Evolutionary conservation across 92 coral and sea anemone genomes (phyloP).

Genomic region (Blastomussa wellsi): DNA sequence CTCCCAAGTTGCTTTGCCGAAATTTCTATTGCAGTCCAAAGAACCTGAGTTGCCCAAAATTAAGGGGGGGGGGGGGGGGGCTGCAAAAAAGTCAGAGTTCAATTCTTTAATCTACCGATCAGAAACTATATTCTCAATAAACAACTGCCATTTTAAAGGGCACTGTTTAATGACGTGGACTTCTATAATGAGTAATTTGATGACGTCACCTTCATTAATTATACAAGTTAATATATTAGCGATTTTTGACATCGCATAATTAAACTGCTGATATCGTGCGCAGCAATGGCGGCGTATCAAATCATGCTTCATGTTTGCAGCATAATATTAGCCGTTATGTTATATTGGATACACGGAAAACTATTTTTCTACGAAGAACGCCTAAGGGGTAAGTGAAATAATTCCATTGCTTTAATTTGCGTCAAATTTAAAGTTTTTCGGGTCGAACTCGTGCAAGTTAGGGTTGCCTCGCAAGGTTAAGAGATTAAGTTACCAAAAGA

Average conservation of each 20-base stretch:
- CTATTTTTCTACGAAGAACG: neutral
- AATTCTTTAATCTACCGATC: neutral
- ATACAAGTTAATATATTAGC: neutral
- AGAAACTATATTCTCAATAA: conserved; percentile 8
- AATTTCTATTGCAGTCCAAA: no score
- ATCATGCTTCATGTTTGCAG: neutral
- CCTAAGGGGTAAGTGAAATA: conserved; percentile 13
- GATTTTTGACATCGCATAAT: conserved; percentile 18
- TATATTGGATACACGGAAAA: neutral
- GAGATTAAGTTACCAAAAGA: neutral
- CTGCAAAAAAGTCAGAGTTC: neutral
- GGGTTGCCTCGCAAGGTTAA: neutral
- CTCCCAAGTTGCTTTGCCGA: no score
- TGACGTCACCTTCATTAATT: neutral
- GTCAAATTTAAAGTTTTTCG: neutral
- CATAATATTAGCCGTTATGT: neutral
- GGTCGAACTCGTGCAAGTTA: neutral
- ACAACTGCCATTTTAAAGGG: no score
- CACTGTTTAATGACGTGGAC: neutral
- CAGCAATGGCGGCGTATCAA: neutral
- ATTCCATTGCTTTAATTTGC: neutral
- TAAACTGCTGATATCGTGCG: neutral
- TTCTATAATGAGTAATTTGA: neutral
- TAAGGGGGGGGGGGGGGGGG: no score
- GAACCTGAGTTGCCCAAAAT: no score